Evolutionary conservation across 2,797 vertebrate genomes (phyloP).

Genomic region (Ceyx erithaca): DNA sequence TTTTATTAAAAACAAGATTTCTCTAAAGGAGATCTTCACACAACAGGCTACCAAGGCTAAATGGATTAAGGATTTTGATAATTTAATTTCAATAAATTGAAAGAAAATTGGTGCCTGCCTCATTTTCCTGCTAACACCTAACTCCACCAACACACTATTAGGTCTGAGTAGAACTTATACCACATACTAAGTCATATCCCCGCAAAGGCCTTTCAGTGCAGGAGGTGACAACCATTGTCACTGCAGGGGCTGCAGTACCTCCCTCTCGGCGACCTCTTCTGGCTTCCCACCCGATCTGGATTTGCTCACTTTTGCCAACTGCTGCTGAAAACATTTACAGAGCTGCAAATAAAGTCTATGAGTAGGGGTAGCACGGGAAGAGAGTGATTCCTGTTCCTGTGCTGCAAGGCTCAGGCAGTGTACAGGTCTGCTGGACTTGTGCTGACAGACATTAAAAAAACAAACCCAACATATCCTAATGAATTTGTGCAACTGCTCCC

Average conservation of each 20-base stretch:
- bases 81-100: not conserved
- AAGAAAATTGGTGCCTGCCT: not conserved
- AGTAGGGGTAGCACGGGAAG: accelerated
- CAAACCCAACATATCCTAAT: too few relatives aligned
- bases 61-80: not conserved
- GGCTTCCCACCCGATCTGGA: not conserved
- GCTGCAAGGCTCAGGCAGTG: not conserved
- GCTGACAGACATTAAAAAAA: too few relatives aligned
- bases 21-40: not conserved
- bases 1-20: not conserved
- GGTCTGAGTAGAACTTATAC: not conserved
- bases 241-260: not conserved
- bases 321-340: not conserved
- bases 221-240: not conserved
- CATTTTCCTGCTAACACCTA: not conserved
- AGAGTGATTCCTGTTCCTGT: accelerated
- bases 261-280: not conserved
- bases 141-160: not conserved
- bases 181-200: accelerated
- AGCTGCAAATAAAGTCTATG: not conserved
- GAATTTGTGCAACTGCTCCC: not conserved
- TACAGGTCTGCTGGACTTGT: not conserved
- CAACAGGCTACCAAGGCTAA: not conserved
- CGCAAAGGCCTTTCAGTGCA: not conserved
- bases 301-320: not conserved